Evolutionary conservation across 1,140 invertebrate genomes (phyloP).

Genomic region (Bombus waltoni): DNA sequence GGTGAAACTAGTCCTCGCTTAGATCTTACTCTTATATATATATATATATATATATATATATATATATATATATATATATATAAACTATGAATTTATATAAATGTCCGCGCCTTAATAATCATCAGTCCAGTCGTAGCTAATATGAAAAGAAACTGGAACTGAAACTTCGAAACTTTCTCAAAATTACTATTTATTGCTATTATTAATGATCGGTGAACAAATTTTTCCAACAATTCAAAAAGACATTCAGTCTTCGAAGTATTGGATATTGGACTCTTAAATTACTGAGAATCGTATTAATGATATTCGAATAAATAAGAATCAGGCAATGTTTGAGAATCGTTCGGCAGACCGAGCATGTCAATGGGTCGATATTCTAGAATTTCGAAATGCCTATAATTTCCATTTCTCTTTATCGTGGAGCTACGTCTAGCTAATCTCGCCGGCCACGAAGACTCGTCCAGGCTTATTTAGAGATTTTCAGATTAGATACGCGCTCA

Average conservation of each 20-base stretch:
- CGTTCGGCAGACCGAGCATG: too few species aligned
- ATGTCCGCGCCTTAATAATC: too few species aligned
- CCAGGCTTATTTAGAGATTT: slow-evolving; percentile 47
- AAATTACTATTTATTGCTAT: too few species aligned
- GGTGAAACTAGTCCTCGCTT: too few species aligned
- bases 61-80: too few species aligned
- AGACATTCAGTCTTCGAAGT: neutral
- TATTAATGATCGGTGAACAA: too few species aligned
- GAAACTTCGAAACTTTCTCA: too few species aligned
- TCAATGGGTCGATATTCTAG: neutral
- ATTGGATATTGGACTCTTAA: neutral
- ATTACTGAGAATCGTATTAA: neutral
- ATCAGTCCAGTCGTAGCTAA: too few species aligned
- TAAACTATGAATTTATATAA: too few species aligned
- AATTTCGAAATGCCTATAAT: neutral
- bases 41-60: too few species aligned
- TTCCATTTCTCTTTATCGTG: slow-evolving; percentile 34
- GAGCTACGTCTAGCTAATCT: slow-evolving; percentile 19
- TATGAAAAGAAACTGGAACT: too few species aligned
- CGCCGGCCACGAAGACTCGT: neutral
- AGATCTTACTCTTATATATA: too few species aligned
- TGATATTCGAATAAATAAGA: neutral
- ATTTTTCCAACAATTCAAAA: neutral
- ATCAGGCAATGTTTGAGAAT: neutral
- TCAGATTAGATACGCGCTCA: slow-evolving; percentile 32